Evolutionary conservation across 2,888 invertebrate genomes (phyloP).

Genomic region (Lamellibrachia columna): DNA sequence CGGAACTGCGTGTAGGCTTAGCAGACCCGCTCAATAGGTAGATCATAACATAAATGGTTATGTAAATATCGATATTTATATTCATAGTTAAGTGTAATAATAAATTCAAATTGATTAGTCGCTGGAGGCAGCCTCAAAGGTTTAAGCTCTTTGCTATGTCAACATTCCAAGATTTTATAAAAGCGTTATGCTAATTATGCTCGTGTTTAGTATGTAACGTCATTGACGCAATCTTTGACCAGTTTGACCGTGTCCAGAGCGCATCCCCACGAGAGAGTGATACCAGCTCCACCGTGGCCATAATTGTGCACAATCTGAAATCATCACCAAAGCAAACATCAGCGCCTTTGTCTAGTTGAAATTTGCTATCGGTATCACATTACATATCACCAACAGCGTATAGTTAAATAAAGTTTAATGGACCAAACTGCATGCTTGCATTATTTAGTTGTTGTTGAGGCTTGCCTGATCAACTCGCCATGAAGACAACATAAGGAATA

Average conservation of each 20-base stretch:
- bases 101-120: not conserved
- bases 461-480: not conserved
- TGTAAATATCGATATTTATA: not conserved
- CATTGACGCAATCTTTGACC: not conserved
- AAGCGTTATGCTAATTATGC: not conserved
- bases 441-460: not conserved
- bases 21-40: not conserved
- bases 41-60: too few species aligned
- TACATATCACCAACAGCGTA: not conserved
- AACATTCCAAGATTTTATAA: not conserved
- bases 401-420: not conserved
- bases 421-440: too few species aligned
- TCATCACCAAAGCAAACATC: not conserved
- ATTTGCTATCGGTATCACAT: not conserved
- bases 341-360: not conserved
- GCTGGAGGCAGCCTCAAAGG: not conserved
- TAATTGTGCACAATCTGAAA: slow-evolving; percentile 27
- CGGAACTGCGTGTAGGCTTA: not conserved
- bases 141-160: not conserved
- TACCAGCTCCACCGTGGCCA: slow-evolving; percentile 24
- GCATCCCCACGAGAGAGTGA: slow-evolving; percentile 23
- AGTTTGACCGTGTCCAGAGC: slow-evolving; percentile 23
- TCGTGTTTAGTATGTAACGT: not conserved
- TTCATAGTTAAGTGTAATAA: not conserved
- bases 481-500: not conserved